Base-by-base conservation (phyloP, 1,140 invertebrate genomes). In the Heliconius himera region DNA sequence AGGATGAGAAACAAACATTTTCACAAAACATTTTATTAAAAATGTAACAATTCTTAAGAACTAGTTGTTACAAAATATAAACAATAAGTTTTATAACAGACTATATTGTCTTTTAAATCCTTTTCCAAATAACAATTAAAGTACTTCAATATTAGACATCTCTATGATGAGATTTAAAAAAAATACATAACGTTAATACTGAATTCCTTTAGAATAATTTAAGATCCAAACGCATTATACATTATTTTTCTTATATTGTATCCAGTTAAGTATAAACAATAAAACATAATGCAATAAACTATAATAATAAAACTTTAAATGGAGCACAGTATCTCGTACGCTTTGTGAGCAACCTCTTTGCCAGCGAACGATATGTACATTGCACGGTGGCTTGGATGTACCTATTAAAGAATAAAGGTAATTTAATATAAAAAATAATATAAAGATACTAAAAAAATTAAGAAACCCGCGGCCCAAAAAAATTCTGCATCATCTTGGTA, bases 361-460 rank as follows among this genome's bases (percentile, higher is more conserved):
- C 97, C 96, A 1, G 95, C 96, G 80, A 96, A 97, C 1, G 97
- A 96, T 70, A 97, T 96, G 89, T 97, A 97, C 51, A 97, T 93
- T 20, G 92, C 95, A 51, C 95, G 96, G 85, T 97, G 97, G 75
- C 96, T 96, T 1, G 96, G 95, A 85, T 97, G 97, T n/a, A 97
- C 93, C 95, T 96, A 80, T 78, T 85, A 29, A 66, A 66, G 1
- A 66, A 66, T 29, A 66, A 66, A 29, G 13, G 16, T 3, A 22
- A 66, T 29, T 29, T 29, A 29, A 29, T 5, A 66, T 26, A 29
- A 29, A 26, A n/a, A 26, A 22, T 26, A n/a, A 36, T 36, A 36
- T 36, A 36, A 36, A 36, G 5, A 36, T 8, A 36, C 33, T 36
- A 36, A 36, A 36, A 36, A 36, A 36, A 36, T 6, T 6, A 1